Evolutionary conservation across 2,888 invertebrate species (phyloP).

Genomic region (Disparrhopalites patrizii): DNA sequence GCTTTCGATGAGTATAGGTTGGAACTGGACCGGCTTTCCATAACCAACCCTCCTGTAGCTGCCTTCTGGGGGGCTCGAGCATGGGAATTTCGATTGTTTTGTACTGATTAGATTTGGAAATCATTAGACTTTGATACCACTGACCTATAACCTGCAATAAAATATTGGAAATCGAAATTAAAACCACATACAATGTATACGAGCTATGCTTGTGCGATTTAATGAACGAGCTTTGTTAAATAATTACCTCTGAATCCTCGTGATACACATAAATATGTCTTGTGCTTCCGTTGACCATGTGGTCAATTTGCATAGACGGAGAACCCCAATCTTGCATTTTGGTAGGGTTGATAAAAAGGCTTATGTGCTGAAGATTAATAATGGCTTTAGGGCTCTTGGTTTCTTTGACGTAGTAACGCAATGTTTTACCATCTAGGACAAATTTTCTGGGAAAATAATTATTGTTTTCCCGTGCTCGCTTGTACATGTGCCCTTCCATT

Average conservation of each 20-base stretch:
- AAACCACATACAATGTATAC: neutral
- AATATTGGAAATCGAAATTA: too few species aligned
- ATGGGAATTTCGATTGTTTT: neutral
- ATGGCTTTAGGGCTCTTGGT: slow-evolving; percentile 75
- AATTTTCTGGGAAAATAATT: slow-evolving; percentile 79
- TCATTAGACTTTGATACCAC: slow-evolving; percentile 30
- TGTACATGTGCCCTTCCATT: slow-evolving; percentile 69
- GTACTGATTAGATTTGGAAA: slow-evolving; percentile 20
- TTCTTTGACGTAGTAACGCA: slow-evolving; percentile 62
- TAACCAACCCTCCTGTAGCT: slow-evolving; percentile 65
- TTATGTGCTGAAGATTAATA: slow-evolving; percentile 73
- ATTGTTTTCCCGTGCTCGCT: slow-evolving; percentile 81
- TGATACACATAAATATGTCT: slow-evolving; percentile 83
- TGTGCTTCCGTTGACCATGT: slow-evolving; percentile 77
- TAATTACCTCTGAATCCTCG: slow-evolving; percentile 77
- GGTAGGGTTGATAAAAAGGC: slow-evolving; percentile 76
- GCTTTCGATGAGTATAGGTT: slow-evolving; percentile 73
- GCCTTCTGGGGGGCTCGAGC: slow-evolving; percentile 1
- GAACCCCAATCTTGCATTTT: slow-evolving; percentile 68
- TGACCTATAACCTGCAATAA: slow-evolving; percentile 18
- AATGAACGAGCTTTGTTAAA: slow-evolving; percentile 66
- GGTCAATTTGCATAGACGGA: slow-evolving; percentile 76
- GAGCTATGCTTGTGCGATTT: neutral
- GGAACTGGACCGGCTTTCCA: slow-evolving; percentile 82
- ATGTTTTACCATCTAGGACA: slow-evolving; percentile 71